Conservation (phyloP, 2,113 vertebrate species). For the Camelus bactrianus region DNA sequence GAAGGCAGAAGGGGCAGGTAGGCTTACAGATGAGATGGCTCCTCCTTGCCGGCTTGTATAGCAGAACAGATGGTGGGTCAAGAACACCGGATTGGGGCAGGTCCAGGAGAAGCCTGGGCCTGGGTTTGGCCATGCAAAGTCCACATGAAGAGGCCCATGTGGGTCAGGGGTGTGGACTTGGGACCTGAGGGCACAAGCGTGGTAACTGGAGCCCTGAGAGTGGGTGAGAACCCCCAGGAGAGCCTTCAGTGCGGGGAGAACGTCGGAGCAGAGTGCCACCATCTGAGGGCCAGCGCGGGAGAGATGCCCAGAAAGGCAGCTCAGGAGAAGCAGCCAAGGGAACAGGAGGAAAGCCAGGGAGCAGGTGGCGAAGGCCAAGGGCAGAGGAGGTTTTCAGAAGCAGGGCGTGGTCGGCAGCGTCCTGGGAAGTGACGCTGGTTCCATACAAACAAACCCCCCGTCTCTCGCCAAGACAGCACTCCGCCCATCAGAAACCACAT, state of each 20-base stretch:
- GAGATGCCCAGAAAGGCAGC: neutral
- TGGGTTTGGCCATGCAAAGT: neutral
- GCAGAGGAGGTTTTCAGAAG: neutral
- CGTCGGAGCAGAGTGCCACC: neutral
- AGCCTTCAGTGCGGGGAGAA: accelerated
- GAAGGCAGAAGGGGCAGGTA: neutral
- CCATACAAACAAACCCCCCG: neutral
- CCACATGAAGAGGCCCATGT: neutral
- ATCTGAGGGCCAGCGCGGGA: neutral
- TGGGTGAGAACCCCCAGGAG: neutral
- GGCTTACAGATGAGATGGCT: too few relatives aligned
- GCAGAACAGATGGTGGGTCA: neutral
- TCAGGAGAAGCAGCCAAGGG: neutral
- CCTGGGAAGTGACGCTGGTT: neutral
- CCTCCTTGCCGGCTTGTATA: too few relatives aligned
- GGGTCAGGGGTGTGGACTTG: neutral
- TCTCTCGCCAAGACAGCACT: neutral
- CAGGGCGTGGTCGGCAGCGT: neutral
- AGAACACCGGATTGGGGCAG: neutral
- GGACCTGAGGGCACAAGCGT: accelerated
- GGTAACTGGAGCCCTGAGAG: neutral
- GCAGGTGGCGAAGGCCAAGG: neutral
- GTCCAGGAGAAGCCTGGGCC: too few relatives aligned
- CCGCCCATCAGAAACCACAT: slow-evolving; percentile 27
- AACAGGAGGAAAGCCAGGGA: too few relatives aligned